Base-by-base conservation (phyloP, 2,797 vertebrate species). In the Hydrolagus colliei region DNA sequence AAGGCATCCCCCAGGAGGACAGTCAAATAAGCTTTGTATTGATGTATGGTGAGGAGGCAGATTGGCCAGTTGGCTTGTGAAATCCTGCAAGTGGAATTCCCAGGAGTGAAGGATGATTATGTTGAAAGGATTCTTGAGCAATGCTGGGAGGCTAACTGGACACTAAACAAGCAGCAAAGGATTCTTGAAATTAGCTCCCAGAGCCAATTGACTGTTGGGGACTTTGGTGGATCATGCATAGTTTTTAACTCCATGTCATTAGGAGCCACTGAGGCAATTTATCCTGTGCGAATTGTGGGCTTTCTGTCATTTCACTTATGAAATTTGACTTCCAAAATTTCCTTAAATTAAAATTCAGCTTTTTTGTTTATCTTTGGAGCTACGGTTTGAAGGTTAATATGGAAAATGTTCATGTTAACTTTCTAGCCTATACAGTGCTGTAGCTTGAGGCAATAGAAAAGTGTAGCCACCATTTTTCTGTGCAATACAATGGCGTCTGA, bases 21-120 rank as follows among this genome's bases (percentile, higher is more conserved):
- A 22, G 41, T 85, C n/a, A 85, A 67, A 72, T 14, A 10, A 4
- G 14, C 65, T 71, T 72, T 85, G 65, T 85, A 35, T 85, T 18
- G 16, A 71, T 52, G 67, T 84, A 65, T 77, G 80, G 86, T 88
- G 73, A 85, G 86, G 85, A 67, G 77, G 86, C 80, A 62, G 85
- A 75, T 27, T 77, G 74, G 75, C 86, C 86, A 73, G 74, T 20
- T n/a, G 65, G 71, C 20, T 77, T 59, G 41, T 85, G 86, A 86
- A 84, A 76, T 86, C 65, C 78, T 86, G 75, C 86, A 52, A 85
- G 35, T 86, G 22, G 59, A 72, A 80, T 76, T 80, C 59, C 75
- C 75, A 62, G 86, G 86, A 85, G 41, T 72, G 32, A n/a, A 41
- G 84, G 35, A 14, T 79, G 76, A 79, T 79, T 85, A 72, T 59